phyloP scores from a whole-genome alignment of 2,888 invertebrate species.

The Drosophila mayaguana region DNA sequence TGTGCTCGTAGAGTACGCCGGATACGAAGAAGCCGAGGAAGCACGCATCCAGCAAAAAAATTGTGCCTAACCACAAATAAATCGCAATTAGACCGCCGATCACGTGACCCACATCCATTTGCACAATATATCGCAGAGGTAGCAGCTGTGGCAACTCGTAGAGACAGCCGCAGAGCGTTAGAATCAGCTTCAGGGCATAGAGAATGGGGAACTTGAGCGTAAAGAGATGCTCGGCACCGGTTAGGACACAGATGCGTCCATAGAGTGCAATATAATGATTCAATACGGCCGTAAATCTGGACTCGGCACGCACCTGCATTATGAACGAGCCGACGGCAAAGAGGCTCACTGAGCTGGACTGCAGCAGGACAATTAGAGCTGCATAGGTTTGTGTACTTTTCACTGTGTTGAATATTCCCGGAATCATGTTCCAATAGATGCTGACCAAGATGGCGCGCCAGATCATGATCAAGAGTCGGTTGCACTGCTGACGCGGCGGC shows the following conservation, averaged over 20 bases:
- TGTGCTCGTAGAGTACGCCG: slow-evolving; percentile 66
- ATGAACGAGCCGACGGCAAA: slow-evolving; percentile 67
- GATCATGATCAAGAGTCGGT: slow-evolving; percentile 37
- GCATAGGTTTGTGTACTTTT: slow-evolving; percentile 41
- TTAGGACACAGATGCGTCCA: slow-evolving; percentile 42
- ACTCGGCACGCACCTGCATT: slow-evolving; percentile 57
- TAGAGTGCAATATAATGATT: slow-evolving; percentile 68
- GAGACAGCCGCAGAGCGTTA: slow-evolving; percentile 64
- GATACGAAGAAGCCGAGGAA: slow-evolving; percentile 74
- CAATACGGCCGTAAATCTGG: slow-evolving; percentile 49
- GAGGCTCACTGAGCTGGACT: slow-evolving; percentile 61
- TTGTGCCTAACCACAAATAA: slow-evolving; percentile 76
- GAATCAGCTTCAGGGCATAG: slow-evolving; percentile 53
- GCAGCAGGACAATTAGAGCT: slow-evolving; percentile 55
- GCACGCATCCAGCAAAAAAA: slow-evolving; percentile 71
- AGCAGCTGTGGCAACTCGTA: slow-evolving; percentile 66
- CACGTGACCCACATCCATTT: not conserved
- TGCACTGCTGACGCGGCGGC: slow-evolving; percentile 35
- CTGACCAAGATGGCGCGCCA: slow-evolving; percentile 59
- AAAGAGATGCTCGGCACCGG: slow-evolving; percentile 43
- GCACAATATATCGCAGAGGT: not conserved
- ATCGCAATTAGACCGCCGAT: slow-evolving; percentile 44
- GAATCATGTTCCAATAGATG: slow-evolving; percentile 54
- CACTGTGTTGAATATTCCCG: slow-evolving; percentile 42
- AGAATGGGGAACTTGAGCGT: slow-evolving; percentile 55